These are phyloP conservation scores for Gymnopithys bicolor DNA, from an alignment of 2,797 vertebrate genomes.

Conservation along the genomic window DNA sequence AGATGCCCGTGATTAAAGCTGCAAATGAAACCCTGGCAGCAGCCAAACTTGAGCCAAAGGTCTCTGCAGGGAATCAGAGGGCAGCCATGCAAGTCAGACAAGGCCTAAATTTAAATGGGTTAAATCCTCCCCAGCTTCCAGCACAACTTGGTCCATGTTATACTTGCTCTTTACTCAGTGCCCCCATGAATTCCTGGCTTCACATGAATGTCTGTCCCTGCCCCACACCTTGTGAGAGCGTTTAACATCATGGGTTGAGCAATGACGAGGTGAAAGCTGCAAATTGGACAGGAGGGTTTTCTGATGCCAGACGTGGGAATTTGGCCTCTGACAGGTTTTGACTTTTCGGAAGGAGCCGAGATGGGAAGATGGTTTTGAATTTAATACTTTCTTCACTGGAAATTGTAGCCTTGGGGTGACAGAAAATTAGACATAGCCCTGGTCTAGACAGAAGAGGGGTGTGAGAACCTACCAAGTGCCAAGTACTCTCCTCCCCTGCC, in stretches of 20 bases:
- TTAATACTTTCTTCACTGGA: slow-evolving; percentile 46
- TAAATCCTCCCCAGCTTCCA: neutral
- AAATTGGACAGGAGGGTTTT: neutral
- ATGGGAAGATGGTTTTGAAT: slow-evolving; percentile 59
- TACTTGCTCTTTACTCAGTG: rapidly evolving
- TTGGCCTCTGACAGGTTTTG: neutral
- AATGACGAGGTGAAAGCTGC: neutral
- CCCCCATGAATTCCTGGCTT: neutral
- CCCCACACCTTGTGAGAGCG: rapidly evolving
- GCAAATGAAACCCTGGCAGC: neutral
- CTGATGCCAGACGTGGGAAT: slow-evolving; percentile 53
- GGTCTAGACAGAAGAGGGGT: slow-evolving; percentile 63
- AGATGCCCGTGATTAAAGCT: slow-evolving; percentile 2
- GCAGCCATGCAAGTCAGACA: neutral
- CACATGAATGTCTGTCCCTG: neutral
- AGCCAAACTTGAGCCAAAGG: neutral
- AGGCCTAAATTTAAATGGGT: neutral
- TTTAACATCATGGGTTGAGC: neutral
- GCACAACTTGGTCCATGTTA: neutral
- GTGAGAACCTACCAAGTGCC: slow-evolving; percentile 58
- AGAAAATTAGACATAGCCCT: slow-evolving; percentile 52
- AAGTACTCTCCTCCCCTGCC: slow-evolving; percentile 38
- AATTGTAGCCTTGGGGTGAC: slow-evolving; percentile 54
- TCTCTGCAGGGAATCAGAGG: neutral
- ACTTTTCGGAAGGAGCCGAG: neutral